Base-by-base conservation (phyloP, 1,140 invertebrate genomes). In the Drosophila repletoides region DNA sequence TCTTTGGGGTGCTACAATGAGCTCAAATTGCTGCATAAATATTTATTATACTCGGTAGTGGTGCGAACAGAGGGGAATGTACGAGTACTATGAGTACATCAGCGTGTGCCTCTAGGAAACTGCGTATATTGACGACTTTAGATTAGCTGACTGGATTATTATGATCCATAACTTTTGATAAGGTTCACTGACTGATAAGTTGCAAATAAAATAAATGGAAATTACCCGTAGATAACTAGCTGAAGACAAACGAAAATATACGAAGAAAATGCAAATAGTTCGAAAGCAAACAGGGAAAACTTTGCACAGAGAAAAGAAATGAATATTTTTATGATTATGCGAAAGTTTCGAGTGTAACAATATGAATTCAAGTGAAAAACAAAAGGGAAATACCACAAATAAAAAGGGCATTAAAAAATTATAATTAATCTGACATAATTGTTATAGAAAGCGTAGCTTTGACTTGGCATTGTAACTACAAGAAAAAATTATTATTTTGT, bases 21-120 rank as follows among this genome's bases (percentile, higher is more conserved):
- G 55, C 75, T 58, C 46, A 48, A 73, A 77, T 73, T 68, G 75
- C 69, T 52, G 41, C 75, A 79, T 73, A 77, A 77, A 77, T 77
- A 77, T 77, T 79, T 73, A 77, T 76, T 68, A 49, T 48, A 41
- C 9, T 48, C 15, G 10, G 12, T 5, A 10, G 12, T 48, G 29
- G 19, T 26, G 55, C 9, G 41, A 48, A 14, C 7, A n/a, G 24
- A 9, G 2, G 12, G 7, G 36, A 10, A 28, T 15, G 14, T 7
- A 22, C 22, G 7, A 55, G 21, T 41, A 17, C 9, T 1, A 12
- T 24, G 10, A 24, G 31, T 12, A 33, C 26, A 19, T 7, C 6
- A 7, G 3, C 5, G 22, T 10, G 17, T 29, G 31, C n/a, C 2
- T 6, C 7, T 33, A 56, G 43, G 31, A 31, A 48, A 38, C 43